These are phyloP conservation scores for Leucophora obtusa DNA, from an alignment of 2,888 invertebrate species.

Conservation along the genomic window DNA sequence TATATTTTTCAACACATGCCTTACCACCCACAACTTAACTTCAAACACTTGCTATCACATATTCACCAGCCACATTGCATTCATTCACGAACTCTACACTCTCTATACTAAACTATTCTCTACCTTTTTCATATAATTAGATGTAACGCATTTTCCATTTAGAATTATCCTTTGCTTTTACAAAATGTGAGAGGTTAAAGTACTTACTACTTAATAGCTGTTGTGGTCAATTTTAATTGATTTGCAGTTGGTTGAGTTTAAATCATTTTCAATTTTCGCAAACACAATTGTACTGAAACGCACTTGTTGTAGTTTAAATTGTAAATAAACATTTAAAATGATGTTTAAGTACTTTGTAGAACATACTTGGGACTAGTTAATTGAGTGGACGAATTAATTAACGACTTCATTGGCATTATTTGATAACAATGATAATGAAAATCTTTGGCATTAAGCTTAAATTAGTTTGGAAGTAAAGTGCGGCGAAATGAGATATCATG, in stretches of 20 bases:
- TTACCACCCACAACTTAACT: background rate
- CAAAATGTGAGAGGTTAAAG: constrained; percentile 37
- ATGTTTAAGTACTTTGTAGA: constrained; percentile 24
- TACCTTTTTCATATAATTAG: constrained; percentile 25
- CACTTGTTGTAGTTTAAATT: constrained; percentile 9
- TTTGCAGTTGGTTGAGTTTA: constrained; percentile 59
- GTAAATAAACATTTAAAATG: constrained; percentile 44
- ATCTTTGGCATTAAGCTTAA: too few species aligned
- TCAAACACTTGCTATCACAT: background rate
- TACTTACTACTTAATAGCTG: constrained; percentile 58
- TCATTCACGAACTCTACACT: background rate
- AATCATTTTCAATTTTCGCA: constrained; percentile 55
- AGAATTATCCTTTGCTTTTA: constrained; percentile 23
- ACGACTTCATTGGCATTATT: too few species aligned
- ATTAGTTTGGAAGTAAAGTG: too few species aligned
- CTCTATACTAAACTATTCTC: background rate
- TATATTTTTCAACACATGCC: constrained; percentile 10
- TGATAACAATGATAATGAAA: too few species aligned
- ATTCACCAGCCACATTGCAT: constrained; percentile 1
- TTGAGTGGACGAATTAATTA: too few species aligned
- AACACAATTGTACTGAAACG: background rate
- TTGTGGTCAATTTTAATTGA: constrained; percentile 63
- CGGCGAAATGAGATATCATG: too few species aligned
- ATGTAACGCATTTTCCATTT: constrained; percentile 43
- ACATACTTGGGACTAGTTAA: too few species aligned